Conservation (phyloP, 2,113 vertebrate genomes). For the Elephas maximus region DNA sequence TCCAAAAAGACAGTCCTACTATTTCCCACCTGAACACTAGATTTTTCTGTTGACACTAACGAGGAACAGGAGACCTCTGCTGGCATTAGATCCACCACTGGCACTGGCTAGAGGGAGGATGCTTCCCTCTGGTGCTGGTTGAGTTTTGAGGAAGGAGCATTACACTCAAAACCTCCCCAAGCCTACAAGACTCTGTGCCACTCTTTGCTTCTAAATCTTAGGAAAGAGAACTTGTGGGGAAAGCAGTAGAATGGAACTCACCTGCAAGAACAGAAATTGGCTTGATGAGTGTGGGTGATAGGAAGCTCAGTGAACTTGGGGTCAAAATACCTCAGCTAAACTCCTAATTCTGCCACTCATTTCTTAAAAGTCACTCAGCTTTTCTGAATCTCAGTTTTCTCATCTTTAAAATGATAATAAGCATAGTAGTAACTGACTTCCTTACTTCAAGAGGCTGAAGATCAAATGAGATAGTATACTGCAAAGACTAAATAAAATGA, state of each 20-base stretch:
- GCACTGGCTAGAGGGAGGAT: not conserved
- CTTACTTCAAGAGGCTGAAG: not conserved
- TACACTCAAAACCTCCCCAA: not conserved
- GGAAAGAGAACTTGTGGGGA: not conserved
- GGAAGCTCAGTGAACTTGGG: not conserved
- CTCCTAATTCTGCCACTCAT: not conserved
- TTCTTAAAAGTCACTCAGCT: not conserved
- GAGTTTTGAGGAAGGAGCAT: not conserved
- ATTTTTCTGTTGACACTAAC: not conserved
- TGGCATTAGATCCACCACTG: fast-evolving
- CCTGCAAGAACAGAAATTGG: not conserved
- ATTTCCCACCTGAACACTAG: not conserved
- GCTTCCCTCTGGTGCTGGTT: not conserved
- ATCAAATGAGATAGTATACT: slow-evolving; percentile 25
- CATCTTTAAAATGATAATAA: not conserved
- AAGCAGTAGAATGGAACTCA: not conserved
- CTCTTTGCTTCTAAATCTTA: not conserved
- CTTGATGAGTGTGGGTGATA: not conserved
- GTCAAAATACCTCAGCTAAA: not conserved
- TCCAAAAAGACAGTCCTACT: not conserved
- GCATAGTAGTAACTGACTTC: not conserved
- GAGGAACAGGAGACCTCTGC: not conserved
- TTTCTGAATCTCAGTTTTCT: no score
- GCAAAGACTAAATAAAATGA: not conserved
- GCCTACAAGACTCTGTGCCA: not conserved